These are phyloP conservation scores for Cirrhinus molitorella DNA, from an alignment of 2,797 vertebrate genomes.

Conservation along the genomic window DNA sequence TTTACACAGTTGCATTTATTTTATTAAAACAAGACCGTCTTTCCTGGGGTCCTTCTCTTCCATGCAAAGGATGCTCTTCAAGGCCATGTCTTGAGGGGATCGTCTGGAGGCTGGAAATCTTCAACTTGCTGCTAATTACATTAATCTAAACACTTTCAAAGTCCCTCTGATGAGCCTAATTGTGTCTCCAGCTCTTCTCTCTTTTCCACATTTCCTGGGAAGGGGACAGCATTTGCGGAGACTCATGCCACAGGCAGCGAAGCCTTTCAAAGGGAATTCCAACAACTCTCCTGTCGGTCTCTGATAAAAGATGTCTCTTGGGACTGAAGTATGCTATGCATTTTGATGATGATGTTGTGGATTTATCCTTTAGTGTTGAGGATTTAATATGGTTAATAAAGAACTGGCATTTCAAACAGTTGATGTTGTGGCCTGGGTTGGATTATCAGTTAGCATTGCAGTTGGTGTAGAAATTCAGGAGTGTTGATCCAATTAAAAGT, in stretches of 20 bases:
- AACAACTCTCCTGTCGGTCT: conserved; percentile 14
- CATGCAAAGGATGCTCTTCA: conserved; percentile 59
- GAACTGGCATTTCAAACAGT: neutral
- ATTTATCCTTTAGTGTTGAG: neutral
- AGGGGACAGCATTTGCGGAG: conserved; percentile 55
- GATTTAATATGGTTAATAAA: neutral
- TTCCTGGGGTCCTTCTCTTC: conserved; percentile 56
- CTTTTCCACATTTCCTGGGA: conserved; percentile 45
- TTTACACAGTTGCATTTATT: conserved; percentile 74
- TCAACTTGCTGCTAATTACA: conserved; percentile 74
- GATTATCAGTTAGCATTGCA: neutral
- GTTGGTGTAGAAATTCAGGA: neutral
- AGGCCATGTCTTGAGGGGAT: conserved; percentile 52
- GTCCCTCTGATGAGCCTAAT: conserved; percentile 79
- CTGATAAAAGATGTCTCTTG: conserved; percentile 26
- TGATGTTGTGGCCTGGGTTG: neutral
- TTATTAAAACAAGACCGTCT: conserved; percentile 71
- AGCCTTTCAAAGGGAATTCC: conserved; percentile 37
- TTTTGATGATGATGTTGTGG: conserved; percentile 32
- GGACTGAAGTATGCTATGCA: conserved; percentile 19
- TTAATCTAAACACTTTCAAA: conserved; percentile 77
- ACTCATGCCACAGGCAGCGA: conserved; percentile 29
- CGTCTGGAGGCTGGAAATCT: conserved; percentile 32
- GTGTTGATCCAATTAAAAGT: neutral
- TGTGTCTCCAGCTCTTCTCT: conserved; percentile 68